Conservation (phyloP, 2,888 invertebrate genomes). For the Ellobium chinense region DNA sequence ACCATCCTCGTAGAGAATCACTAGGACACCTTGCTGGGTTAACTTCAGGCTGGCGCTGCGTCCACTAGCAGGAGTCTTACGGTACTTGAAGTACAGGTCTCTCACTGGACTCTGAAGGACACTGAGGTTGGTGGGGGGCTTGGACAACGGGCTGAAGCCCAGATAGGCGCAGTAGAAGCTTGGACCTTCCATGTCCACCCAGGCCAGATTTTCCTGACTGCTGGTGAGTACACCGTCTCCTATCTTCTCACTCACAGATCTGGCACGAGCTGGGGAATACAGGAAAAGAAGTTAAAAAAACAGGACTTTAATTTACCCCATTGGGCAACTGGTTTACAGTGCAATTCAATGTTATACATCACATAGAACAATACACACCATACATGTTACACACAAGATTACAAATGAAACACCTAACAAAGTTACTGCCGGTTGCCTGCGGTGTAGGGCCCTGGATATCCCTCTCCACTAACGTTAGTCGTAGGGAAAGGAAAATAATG, state of each 20-base stretch:
- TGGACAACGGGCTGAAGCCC: conserved; percentile 97
- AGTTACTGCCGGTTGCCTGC: too few relatives aligned
- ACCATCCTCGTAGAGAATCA: conserved; percentile 96
- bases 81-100: conserved; percentile 96
- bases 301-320: too few relatives aligned
- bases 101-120: conserved; percentile 90
- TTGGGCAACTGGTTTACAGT: too few relatives aligned
- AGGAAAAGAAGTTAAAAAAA: too few relatives aligned
- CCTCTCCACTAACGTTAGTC: too few relatives aligned
- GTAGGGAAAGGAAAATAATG: too few relatives aligned
- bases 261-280: neutral
- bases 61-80: conserved; percentile 77
- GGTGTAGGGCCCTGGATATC: too few relatives aligned
- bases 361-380: too few relatives aligned
- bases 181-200: conserved; percentile 52
- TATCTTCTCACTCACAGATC: too few relatives aligned
- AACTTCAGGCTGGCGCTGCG: conserved; percentile 81
- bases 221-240: neutral
- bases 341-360: too few relatives aligned
- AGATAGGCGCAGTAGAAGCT: conserved; percentile 97
- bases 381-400: too few relatives aligned
- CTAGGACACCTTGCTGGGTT: conserved; percentile 93
- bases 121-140: conserved; percentile 97
- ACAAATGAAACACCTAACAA: too few relatives aligned
- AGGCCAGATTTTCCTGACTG: conserved; percentile 2